Conservation (phyloP, 2,888 invertebrate species). For the Megaustenia siamemsis region DNA sequence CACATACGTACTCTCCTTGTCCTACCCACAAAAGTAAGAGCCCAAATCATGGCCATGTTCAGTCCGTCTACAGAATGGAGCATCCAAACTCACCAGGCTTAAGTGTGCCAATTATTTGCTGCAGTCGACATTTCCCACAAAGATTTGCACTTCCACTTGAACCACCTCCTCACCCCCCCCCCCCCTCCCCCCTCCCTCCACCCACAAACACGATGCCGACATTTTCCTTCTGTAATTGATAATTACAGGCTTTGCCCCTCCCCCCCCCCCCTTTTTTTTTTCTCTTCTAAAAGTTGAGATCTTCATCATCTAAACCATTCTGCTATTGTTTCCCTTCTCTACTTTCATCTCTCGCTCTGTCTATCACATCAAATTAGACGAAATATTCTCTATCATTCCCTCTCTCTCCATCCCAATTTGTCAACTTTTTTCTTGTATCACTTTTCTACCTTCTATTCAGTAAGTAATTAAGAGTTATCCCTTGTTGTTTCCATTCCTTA, state of each 20-base stretch:
- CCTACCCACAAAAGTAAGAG: neutral
- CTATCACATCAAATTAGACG: neutral
- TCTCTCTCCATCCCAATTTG: neutral
- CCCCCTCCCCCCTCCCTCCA: no score
- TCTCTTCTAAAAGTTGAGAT: no score
- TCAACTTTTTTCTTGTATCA: neutral
- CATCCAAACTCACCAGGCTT: neutral
- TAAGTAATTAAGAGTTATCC: no score
- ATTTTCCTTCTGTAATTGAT: slow-evolving; percentile 28
- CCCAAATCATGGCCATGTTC: neutral
- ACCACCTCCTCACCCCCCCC: no score
- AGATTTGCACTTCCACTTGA: slow-evolving; percentile 25
- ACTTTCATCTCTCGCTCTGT: no score
- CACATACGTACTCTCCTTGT: neutral
- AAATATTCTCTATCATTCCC: neutral
- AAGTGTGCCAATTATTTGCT: slow-evolving; percentile 38
- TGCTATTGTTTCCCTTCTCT: neutral
- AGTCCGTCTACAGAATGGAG: neutral
- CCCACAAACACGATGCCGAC: neutral
- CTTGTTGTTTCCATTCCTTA: no score
- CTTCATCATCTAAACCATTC: no score
- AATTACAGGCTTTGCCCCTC: slow-evolving; percentile 29
- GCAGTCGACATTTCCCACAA: slow-evolving; percentile 35
- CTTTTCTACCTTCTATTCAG: neutral
- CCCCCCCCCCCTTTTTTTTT: neutral